Percentiles rank a stretch among this genome's conserved stretches.
phyloP scores from a whole-genome alignment of 2,888 invertebrate species.

The Cerceris ruficornis region DNA sequence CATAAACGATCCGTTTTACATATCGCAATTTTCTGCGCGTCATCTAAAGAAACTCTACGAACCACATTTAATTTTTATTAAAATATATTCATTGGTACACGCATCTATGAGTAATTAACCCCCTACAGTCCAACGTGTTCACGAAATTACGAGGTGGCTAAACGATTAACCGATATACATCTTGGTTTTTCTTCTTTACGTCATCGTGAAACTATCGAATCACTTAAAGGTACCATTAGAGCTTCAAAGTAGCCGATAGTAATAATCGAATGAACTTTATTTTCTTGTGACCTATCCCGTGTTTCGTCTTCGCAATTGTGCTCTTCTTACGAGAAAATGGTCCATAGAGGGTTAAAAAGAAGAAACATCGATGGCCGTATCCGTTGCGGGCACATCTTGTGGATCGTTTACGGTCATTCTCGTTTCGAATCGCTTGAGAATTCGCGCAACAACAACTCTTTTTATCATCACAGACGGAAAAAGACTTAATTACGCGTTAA shows the following conservation, averaged over 20 bases:
- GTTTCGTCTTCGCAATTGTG: too few relatives aligned
- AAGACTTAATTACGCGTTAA: slow-evolving; percentile 56
- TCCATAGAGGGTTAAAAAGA: slow-evolving; percentile 54
- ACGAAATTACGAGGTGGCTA: not conserved
- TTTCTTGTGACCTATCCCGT: too few relatives aligned
- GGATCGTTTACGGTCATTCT: slow-evolving; percentile 37
- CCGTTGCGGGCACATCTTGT: slow-evolving; percentile 34
- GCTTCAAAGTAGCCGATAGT: not conserved
- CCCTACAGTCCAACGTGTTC: slow-evolving; percentile 22
- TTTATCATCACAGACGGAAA: slow-evolving; percentile 65
- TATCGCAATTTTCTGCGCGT: slow-evolving; percentile 34
- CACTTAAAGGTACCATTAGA: not conserved
- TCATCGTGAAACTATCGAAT: not conserved
- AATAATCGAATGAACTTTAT: not conserved
- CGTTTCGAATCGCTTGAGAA: slow-evolving; percentile 25
- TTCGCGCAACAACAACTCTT: slow-evolving; percentile 37
- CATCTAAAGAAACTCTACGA: slow-evolving; percentile 55
- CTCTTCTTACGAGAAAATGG: not conserved
- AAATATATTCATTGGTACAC: slow-evolving; percentile 67
- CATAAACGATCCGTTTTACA: slow-evolving; percentile 35
- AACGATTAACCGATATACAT: not conserved
- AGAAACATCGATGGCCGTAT: slow-evolving; percentile 61
- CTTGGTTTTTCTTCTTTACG: not conserved
- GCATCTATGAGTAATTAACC: slow-evolving; percentile 54
- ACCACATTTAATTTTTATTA: slow-evolving; percentile 68